Percentiles rank a stretch among this genome's conserved stretches.
Conservation (phyloP, 2,113 vertebrate genomes). For the Perca fluviatilis region DNA sequence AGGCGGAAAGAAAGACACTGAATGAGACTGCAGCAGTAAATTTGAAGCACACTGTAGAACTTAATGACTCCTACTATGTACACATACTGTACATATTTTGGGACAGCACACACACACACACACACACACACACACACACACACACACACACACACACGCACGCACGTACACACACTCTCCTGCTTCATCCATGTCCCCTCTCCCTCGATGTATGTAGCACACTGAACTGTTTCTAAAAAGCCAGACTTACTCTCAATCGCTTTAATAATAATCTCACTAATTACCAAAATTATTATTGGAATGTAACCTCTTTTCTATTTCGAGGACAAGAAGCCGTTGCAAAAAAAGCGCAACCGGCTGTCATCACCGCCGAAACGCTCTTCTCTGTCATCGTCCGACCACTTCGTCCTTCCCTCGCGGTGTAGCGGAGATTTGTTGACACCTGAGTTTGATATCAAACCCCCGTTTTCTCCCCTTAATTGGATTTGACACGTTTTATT, state of each 20-base stretch:
- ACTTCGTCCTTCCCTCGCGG: background rate
- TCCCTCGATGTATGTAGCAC: constrained; percentile 75
- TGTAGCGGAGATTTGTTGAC: constrained; percentile 26
- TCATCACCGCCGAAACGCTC: constrained; percentile 8
- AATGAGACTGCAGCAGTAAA: background rate
- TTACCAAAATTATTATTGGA: constrained; percentile 84
- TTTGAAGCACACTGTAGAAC: constrained; percentile 42
- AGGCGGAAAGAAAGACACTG: constrained; percentile 48
- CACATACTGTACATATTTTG: constrained; percentile 24
- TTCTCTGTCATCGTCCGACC: constrained; percentile 9
- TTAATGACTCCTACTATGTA: constrained; percentile 15
- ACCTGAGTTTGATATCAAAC: constrained; percentile 52
- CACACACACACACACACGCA: background rate
- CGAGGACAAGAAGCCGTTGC: constrained; percentile 60
- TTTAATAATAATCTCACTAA: constrained; percentile 80
- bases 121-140: background rate
- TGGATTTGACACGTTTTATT: constrained; percentile 23
- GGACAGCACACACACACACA: background rate
- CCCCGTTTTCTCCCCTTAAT: constrained; percentile 4
- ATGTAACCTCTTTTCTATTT: constrained; percentile 86
- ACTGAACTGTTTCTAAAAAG: constrained; percentile 74
- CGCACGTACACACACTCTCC: constrained; percentile 4
- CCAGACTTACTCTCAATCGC: constrained; percentile 53
- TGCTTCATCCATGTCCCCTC: background rate
- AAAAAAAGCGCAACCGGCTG: constrained; percentile 39